A percentile compares a stretch with the other conserved stretches of the same genome.
phyloP scores from a whole-genome alignment of 2,888 invertebrate species.

The Adelphocoris suturalis region DNA sequence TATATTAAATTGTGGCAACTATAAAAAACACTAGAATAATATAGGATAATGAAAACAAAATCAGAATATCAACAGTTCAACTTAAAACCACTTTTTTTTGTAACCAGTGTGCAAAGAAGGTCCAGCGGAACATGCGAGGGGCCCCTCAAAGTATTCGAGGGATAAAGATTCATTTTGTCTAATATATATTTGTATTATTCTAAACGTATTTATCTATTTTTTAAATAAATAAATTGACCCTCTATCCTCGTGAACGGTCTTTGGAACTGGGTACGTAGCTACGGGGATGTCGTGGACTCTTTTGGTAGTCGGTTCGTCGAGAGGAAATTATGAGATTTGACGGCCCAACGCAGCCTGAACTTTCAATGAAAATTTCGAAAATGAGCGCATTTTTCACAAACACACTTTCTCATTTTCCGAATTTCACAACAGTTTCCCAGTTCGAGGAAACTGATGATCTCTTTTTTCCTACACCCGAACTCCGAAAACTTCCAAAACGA shows the following conservation, averaged over 20 bases:
- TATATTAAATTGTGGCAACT: slow-evolving; percentile 71
- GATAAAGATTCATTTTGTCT: slow-evolving; percentile 66
- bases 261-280: slow-evolving; percentile 54
- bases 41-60: slow-evolving; percentile 66
- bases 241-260: slow-evolving; percentile 64
- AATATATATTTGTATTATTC: slow-evolving; percentile 70
- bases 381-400: not conserved
- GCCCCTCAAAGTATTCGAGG: slow-evolving; percentile 53
- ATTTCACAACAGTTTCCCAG: not conserved
- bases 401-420: not conserved
- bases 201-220: slow-evolving; percentile 69
- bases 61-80: slow-evolving; percentile 73
- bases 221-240: slow-evolving; percentile 72
- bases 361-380: slow-evolving; percentile 69
- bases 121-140: slow-evolving; percentile 55
- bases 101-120: slow-evolving; percentile 70
- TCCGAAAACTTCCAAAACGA: not conserved
- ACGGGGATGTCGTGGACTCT: not conserved
- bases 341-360: not conserved
- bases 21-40: slow-evolving; percentile 65
- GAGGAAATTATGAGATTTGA: not conserved
- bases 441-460: not conserved
- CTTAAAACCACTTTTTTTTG: slow-evolving; percentile 73
- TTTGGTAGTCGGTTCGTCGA: slow-evolving; percentile 60
- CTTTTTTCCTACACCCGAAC: not conserved